A percentile compares a stretch with the other conserved stretches of the same genome.
Evolutionary conservation across 1,140 invertebrate genomes (phyloP).

Genomic region (Dufourea novaeangliae): DNA sequence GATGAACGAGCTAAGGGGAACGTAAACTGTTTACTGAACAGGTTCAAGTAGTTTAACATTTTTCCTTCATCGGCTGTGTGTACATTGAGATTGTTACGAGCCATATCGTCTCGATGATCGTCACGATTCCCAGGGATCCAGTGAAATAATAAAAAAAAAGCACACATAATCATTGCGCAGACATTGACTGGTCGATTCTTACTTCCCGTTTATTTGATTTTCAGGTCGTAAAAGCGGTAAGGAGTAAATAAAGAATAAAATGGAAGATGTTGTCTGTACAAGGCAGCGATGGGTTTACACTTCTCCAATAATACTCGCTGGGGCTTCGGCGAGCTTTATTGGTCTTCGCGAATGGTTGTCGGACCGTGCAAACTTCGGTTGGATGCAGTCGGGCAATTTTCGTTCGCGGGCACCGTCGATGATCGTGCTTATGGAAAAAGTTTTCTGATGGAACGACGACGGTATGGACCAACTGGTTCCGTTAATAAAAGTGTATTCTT

Average conservation of each 20-base stretch:
- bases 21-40: not conserved
- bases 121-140: not conserved
- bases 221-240: not conserved
- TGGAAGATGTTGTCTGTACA: not conserved
- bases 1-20: not conserved
- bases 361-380: not conserved
- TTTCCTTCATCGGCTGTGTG: not conserved
- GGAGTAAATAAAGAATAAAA: not conserved
- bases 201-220: not conserved
- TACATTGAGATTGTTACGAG: no score
- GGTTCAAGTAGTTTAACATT: not conserved
- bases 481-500: not conserved
- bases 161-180: not conserved
- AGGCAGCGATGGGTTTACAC: not conserved
- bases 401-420: not conserved
- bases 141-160: not conserved
- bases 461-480: not conserved
- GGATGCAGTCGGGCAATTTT: conserved; percentile 19
- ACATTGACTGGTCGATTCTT: not conserved
- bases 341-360: conserved; percentile 23
- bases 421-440: not conserved
- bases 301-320: conserved; percentile 10
- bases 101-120: not conserved
- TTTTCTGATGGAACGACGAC: not conserved
- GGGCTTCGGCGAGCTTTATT: conserved; percentile 25